Base-by-base conservation (phyloP, 2,797 vertebrate genomes). In the Chelidonichthys spinosus region DNA sequence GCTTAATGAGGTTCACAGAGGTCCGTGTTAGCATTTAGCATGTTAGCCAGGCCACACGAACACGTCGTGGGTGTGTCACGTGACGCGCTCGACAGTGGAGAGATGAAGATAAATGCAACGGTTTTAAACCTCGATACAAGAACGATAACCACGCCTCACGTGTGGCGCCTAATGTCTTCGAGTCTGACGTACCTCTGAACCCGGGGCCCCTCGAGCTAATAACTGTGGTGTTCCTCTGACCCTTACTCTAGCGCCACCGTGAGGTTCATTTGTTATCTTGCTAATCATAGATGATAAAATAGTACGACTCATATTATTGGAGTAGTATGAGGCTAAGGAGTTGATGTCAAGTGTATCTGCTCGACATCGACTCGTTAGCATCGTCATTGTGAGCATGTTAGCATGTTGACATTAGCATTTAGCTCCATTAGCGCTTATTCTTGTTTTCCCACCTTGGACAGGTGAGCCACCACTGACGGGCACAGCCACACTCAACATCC, bases 401-500 rank as follows among this genome's bases (percentile, higher is more conserved):
- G 46, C 46, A n/a, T 46, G 17, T 15, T 17, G 7, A 47, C 46
- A 15, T 47, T n/a, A n/a, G 17, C 17, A 15, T 7, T 47, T n/a
- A n/a, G 17, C 17, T 14, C 3, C 2, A 54, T 25, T 54, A 7
- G 35, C 6, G 33, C 59, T 11, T 47, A n/a, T n/a, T 32, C 11
- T 46, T 53, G 14, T 32, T 59, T 44, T 56, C 15, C 43, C 39
- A 7, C 43, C 2, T 52, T 64, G 39, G 11, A 58, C 76, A 95
- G 94, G 89, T 18, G 9, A 67, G 1, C 93, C 93, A 36, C 77
- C 87, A 10, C 40, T 88, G 89, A 94, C 92, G 11, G 91, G 92
- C 35, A 91, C 92, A 14, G 80, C 86, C 35, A 93, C 91, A 3
- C 37, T 95, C 46, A 75, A 80, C 44, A 81, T 94, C 55, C 47